A percentile compares a stretch with the other conserved stretches of the same genome.
Conservation (phyloP, 2,888 invertebrate genomes). For the Uropetala carovei region DNA sequence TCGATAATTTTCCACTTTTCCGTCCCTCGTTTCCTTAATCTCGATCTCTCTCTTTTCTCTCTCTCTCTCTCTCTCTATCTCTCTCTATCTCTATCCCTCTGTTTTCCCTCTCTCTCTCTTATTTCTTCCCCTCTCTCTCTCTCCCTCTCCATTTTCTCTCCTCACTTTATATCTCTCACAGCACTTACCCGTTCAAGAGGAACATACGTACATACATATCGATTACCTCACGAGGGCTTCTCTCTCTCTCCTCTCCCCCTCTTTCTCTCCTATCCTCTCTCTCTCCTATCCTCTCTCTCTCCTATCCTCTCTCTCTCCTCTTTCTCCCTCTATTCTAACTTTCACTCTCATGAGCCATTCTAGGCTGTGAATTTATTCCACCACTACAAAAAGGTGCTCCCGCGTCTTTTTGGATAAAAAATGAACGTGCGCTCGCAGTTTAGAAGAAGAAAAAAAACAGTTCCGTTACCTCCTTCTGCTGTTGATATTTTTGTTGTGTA, state of each 20-base stretch:
- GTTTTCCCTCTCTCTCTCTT: not conserved
- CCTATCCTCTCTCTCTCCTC: too few relatives aligned
- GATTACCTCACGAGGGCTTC: not conserved
- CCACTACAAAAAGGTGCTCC: not conserved
- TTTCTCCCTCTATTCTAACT: not conserved
- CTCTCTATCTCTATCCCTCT: not conserved
- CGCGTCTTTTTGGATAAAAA: not conserved
- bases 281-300: too few relatives aligned
- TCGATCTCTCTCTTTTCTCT: too few relatives aligned
- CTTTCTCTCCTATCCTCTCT: too few relatives aligned
- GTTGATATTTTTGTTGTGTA: too few relatives aligned
- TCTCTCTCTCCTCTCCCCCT: too few relatives aligned
- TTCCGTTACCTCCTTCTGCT: too few relatives aligned
- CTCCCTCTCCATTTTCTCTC: not conserved
- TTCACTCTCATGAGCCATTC: not conserved
- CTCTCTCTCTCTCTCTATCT: too few relatives aligned
- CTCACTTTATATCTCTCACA: not conserved
- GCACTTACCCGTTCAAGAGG: not conserved
- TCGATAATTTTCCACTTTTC: too few relatives aligned
- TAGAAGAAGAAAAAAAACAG: too few relatives aligned
- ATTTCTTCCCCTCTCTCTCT: not conserved
- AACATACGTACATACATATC: not conserved
- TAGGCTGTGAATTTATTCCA: not conserved
- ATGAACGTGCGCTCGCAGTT: not conserved
- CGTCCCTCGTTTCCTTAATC: too few relatives aligned